These are phyloP conservation scores for Gastracanthus pulcherrimus DNA, from an alignment of 2,888 invertebrate genomes.

Conservation along the genomic window DNA sequence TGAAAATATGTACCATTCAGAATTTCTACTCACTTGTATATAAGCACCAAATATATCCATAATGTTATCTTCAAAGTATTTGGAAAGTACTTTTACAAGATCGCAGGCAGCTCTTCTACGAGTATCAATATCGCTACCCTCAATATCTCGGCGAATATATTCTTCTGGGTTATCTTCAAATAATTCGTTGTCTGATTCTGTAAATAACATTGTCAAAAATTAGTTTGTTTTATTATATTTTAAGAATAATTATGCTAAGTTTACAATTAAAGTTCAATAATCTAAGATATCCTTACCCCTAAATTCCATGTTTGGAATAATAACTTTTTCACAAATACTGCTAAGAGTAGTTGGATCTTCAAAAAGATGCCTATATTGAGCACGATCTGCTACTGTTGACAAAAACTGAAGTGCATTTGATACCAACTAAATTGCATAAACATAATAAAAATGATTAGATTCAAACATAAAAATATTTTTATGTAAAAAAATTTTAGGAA, in stretches of 20 bases:
- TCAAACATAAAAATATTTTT: constrained; percentile 17
- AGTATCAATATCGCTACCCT: constrained; percentile 98
- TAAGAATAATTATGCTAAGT: background rate
- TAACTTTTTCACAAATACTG: constrained; percentile 98
- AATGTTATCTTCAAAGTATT: constrained; percentile 92
- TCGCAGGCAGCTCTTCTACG: constrained; percentile 97
- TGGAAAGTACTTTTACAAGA: constrained; percentile 93
- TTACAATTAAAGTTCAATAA: background rate
- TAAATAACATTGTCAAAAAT: constrained; percentile 40
- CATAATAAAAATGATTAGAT: constrained; percentile 30
- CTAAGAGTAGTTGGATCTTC: constrained; percentile 92
- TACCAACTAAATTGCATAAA: constrained; percentile 84
- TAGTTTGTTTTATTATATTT: background rate
- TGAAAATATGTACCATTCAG: constrained; percentile 60
- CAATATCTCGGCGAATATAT: constrained; percentile 96
- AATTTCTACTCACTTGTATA: constrained; percentile 82
- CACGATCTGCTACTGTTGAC: constrained; percentile 94
- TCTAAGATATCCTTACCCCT: constrained; percentile 81
- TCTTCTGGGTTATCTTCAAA: constrained; percentile 99
- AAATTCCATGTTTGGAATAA: constrained; percentile 98
- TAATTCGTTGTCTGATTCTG: constrained; percentile 94
- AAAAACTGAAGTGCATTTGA: constrained; percentile 97
- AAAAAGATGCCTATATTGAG: constrained; percentile 92
- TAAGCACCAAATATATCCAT: constrained; percentile 93
- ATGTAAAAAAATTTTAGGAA: background rate